phyloP scores from a whole-genome alignment of 2,888 invertebrate species.

The Malthinus flaveolus region DNA sequence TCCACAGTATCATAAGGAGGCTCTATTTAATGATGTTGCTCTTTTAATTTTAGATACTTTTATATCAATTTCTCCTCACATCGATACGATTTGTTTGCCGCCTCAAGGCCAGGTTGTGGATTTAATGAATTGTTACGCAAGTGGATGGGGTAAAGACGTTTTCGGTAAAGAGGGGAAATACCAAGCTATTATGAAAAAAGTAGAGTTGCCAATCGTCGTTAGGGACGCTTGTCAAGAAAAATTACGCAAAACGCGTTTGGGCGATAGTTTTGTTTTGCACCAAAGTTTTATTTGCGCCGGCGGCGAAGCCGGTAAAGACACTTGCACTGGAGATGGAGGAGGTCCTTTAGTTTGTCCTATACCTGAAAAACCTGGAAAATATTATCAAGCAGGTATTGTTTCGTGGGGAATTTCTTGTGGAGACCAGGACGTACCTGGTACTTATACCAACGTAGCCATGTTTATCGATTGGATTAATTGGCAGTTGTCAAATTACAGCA shows the following conservation, averaged over 20 bases:
- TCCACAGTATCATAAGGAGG: constrained; percentile 65
- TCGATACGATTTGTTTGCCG: constrained; percentile 71
- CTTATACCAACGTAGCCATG: constrained; percentile 55
- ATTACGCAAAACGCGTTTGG: constrained; percentile 67
- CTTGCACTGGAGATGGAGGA: constrained; percentile 78
- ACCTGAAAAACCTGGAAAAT: constrained; percentile 53
- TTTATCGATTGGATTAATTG: constrained; percentile 54
- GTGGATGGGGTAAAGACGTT: constrained; percentile 76
- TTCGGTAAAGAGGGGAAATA: constrained; percentile 60
- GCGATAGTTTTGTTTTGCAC: constrained; percentile 66
- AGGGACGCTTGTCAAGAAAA: constrained; percentile 47
- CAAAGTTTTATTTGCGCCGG: constrained; percentile 78
- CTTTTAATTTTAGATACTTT: constrained; percentile 67
- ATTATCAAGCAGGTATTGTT: constrained; percentile 60
- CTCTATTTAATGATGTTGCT: constrained; percentile 75
- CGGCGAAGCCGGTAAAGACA: constrained; percentile 70
- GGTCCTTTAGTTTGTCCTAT: constrained; percentile 76
- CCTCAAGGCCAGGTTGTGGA: constrained; percentile 48
- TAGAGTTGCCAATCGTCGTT: constrained; percentile 68
- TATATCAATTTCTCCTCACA: constrained; percentile 65
- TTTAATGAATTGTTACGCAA: constrained; percentile 65
- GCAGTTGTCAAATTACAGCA: not conserved
- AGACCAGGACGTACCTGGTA: constrained; percentile 54
- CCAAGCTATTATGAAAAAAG: constrained; percentile 63
- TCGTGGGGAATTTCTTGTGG: constrained; percentile 60